phyloP scores from a whole-genome alignment of 2,888 invertebrate genomes.

The Sarcophaga subvicina region DNA sequence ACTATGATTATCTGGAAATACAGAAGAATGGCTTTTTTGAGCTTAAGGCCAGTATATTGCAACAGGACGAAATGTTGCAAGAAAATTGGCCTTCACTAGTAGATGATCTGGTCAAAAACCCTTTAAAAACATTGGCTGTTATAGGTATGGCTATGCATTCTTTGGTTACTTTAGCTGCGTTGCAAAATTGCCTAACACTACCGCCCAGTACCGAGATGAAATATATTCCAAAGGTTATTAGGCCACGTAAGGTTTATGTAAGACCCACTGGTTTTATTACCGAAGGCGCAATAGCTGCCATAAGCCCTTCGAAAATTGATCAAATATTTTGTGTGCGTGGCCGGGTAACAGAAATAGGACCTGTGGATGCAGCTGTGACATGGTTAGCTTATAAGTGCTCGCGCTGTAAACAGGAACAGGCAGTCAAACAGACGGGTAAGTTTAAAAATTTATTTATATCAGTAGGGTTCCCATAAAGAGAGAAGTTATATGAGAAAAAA shows the following conservation, averaged over 20 bases:
- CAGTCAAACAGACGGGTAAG: constrained; percentile 83
- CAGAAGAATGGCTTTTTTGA: constrained; percentile 72
- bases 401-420: constrained; percentile 83
- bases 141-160: constrained; percentile 88
- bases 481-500: no score
- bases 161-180: constrained; percentile 64
- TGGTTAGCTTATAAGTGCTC: constrained; percentile 86
- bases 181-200: constrained; percentile 54
- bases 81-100: constrained; percentile 85
- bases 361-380: constrained; percentile 87
- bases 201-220: constrained; percentile 38
- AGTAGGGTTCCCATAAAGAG: no score
- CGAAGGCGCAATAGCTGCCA: constrained; percentile 82
- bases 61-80: constrained; percentile 84
- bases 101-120: constrained; percentile 86
- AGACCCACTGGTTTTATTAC: constrained; percentile 86
- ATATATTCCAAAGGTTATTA: constrained; percentile 71
- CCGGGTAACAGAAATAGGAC: constrained; percentile 91
- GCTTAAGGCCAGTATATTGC: constrained; percentile 84
- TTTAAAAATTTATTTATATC: background rate
- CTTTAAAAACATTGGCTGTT: constrained; percentile 86
- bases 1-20: constrained; percentile 73
- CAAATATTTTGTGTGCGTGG: constrained; percentile 90
- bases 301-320: constrained; percentile 83
- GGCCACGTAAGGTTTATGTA: constrained; percentile 81